phyloP scores from a whole-genome alignment of 1,140 invertebrate genomes.

The Rhizoglyphus robini region DNA sequence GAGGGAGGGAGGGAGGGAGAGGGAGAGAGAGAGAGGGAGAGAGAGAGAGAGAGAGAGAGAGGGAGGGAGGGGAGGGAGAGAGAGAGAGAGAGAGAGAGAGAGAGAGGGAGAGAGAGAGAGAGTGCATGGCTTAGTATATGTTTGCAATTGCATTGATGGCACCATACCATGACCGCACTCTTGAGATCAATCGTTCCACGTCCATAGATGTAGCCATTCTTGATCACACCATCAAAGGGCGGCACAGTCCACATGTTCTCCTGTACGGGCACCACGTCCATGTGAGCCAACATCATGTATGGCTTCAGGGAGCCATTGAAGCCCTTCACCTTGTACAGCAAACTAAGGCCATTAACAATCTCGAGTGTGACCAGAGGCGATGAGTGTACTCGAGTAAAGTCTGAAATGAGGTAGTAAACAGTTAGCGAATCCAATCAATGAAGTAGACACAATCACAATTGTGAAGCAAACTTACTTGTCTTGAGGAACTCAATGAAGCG shows the following conservation, averaged over 20 bases:
- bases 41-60: no score
- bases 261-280: conserved; percentile 46
- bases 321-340: conserved; percentile 38
- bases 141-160: not conserved
- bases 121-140: no score
- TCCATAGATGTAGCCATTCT: conserved; percentile 42
- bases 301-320: conserved; percentile 34
- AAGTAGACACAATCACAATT: not conserved
- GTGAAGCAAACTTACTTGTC: conserved; percentile 23
- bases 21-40: no score
- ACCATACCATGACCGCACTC: conserved; percentile 38
- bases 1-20: no score
- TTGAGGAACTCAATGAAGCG: conserved; percentile 25
- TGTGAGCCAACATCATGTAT: conserved; percentile 41
- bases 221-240: conserved; percentile 38
- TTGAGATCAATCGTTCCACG: conserved; percentile 45
- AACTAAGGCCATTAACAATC: conserved; percentile 39
- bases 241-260: conserved; percentile 36
- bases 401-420: conserved; percentile 27
- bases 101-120: no score
- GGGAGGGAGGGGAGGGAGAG: no score
- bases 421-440: not conserved
- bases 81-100: no score
- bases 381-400: conserved; percentile 37
- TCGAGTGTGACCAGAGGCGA: conserved; percentile 35